Evolutionary conservation across 1,140 invertebrate species (phyloP).

Genomic region (Ceratoteleas bidentatus): DNA sequence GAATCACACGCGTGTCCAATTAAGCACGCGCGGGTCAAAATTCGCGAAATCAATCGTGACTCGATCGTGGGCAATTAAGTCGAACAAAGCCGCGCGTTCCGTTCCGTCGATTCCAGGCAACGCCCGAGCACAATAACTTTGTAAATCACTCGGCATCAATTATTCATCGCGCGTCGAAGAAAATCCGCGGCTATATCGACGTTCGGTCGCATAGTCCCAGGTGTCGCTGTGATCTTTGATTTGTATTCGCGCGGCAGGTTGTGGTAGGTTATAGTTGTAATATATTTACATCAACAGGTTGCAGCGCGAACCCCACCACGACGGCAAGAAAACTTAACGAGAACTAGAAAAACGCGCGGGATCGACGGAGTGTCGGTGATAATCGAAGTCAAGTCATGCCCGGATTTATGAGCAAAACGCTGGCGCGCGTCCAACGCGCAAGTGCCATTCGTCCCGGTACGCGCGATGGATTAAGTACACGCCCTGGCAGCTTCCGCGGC

Average conservation of each 20-base stretch:
- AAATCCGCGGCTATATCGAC: conserved; percentile 39
- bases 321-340: conserved; percentile 47
- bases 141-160: conserved; percentile 40
- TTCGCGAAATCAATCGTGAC: conserved; percentile 32
- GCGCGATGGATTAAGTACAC: conserved; percentile 70
- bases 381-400: conserved; percentile 74
- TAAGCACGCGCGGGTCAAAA: conserved; percentile 23
- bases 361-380: conserved; percentile 67
- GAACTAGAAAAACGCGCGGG: conserved; percentile 46
- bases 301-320: conserved; percentile 28
- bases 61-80: conserved; percentile 8
- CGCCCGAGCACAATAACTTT: conserved; percentile 14
- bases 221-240: conserved; percentile 25
- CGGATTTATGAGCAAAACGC: conserved; percentile 77
- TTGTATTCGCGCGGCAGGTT: conserved; percentile 40
- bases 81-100: neutral
- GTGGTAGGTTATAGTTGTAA: conserved; percentile 55
- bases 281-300: conserved; percentile 64
- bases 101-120: conserved; percentile 1
- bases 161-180: conserved; percentile 38
- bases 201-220: conserved; percentile 35
- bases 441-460: conserved; percentile 75
- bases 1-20: conserved; percentile 8
- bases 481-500: conserved; percentile 45
- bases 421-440: conserved; percentile 76